Evolutionary conservation across 2,797 vertebrate species (phyloP).

Genomic region (Crenichthys baileyi): DNA sequence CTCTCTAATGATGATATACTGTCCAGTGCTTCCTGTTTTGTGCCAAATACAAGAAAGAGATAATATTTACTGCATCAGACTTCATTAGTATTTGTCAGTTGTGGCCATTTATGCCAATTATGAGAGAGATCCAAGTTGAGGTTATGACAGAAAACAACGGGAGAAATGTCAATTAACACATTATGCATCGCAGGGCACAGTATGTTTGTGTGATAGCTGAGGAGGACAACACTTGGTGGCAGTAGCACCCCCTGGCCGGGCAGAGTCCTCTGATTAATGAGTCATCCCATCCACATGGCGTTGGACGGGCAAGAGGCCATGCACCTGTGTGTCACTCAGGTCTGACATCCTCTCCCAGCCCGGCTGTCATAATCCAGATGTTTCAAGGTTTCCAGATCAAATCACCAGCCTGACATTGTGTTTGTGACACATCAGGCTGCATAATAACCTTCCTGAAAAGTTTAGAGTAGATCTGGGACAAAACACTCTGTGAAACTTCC

Average conservation of each 20-base stretch:
- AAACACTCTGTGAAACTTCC: slow-evolving; percentile 5
- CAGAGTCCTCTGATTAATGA: slow-evolving; percentile 76
- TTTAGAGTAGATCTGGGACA: slow-evolving; percentile 24
- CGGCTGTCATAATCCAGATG: slow-evolving; percentile 78
- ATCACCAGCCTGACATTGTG: slow-evolving; percentile 63
- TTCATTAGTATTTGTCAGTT: slow-evolving; percentile 49
- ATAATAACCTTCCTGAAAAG: slow-evolving; percentile 52
- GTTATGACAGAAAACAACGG: slow-evolving; percentile 42
- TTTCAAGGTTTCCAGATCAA: slow-evolving; percentile 71
- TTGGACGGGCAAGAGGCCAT: slow-evolving; percentile 64
- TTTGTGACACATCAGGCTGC: slow-evolving; percentile 51
- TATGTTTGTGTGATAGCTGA: slow-evolving; percentile 35
- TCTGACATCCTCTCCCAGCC: slow-evolving; percentile 68
- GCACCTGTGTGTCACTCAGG: slow-evolving; percentile 78
- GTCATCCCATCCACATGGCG: slow-evolving; percentile 59
- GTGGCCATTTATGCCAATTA: slow-evolving; percentile 69
- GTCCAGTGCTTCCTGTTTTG: slow-evolving; percentile 76
- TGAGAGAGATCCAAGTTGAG: slow-evolving; percentile 41
- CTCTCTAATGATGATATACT: slow-evolving; percentile 91
- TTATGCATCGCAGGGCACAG: slow-evolving; percentile 25
- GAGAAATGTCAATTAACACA: slow-evolving; percentile 39
- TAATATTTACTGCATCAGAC: slow-evolving; percentile 56
- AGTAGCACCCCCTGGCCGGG: slow-evolving; percentile 52
- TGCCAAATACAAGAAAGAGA: slow-evolving; percentile 74
- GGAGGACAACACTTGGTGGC: slow-evolving; percentile 59